Percentiles rank a stretch among this genome's conserved stretches.
Conservation (phyloP, 2,888 invertebrate species). For the Ferdinandea cuprea region DNA sequence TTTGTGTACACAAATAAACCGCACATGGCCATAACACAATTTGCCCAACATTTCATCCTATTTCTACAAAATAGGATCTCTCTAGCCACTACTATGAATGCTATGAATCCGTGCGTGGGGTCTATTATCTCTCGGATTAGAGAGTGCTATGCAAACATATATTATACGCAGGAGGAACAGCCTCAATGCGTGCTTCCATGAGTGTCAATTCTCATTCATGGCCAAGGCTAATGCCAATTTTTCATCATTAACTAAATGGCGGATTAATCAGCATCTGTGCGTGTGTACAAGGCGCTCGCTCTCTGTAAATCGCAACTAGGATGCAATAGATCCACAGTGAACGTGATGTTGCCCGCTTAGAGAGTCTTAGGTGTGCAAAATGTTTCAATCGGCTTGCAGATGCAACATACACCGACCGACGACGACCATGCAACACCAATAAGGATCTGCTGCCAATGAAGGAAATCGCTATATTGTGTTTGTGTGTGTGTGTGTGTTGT, state of each 20-base stretch:
- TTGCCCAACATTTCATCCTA: conserved; percentile 50
- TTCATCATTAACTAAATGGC: conserved; percentile 74
- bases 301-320: background rate
- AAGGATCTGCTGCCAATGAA: conserved; percentile 50
- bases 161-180: conserved; percentile 6
- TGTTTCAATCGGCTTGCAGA: conserved; percentile 58
- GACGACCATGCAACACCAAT: conserved; percentile 30
- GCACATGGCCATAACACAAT: conserved; percentile 65
- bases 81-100: conserved; percentile 64
- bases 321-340: conserved; percentile 18
- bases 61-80: conserved; percentile 70
- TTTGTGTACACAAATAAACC: conserved; percentile 47
- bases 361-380: conserved; percentile 67
- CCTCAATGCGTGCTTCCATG: conserved; percentile 58
- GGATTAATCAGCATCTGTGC: conserved; percentile 70
- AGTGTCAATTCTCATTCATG: conserved; percentile 69
- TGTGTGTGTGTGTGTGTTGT: too few relatives aligned
- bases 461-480: too few relatives aligned
- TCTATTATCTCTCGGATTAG: conserved; percentile 56
- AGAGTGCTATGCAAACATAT: background rate
- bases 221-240: conserved; percentile 73
- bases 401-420: background rate
- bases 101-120: conserved; percentile 69
- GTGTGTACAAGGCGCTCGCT: conserved; percentile 1
- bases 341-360: conserved; percentile 65